Evolutionary conservation across 2,113 vertebrate species (phyloP).

Genomic region (Plecturocebus donacophilus): DNA sequence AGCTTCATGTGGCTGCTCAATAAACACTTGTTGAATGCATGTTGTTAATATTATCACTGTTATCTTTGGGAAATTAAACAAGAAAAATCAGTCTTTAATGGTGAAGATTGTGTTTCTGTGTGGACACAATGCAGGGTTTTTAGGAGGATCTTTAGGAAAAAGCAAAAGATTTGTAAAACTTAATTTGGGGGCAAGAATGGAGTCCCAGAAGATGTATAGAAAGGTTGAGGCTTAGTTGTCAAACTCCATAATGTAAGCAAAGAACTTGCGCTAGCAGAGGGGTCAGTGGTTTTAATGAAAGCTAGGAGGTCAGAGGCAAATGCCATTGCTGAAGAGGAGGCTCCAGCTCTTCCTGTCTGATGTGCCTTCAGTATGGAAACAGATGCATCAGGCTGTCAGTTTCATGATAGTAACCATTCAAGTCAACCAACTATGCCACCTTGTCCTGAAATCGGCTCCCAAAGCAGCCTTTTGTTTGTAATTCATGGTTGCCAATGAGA

Average conservation of each 20-base stretch:
- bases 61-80: background rate
- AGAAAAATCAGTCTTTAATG: background rate
- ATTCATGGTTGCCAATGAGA: background rate
- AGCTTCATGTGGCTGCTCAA: background rate
- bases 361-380: background rate
- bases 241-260: background rate
- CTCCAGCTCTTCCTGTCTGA: background rate
- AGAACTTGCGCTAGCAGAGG: no score
- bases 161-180: background rate
- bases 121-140: background rate
- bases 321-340: background rate
- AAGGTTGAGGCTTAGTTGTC: background rate
- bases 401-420: background rate
- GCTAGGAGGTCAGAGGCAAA: background rate
- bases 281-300: background rate
- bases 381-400: background rate
- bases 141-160: background rate
- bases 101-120: background rate
- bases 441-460: background rate
- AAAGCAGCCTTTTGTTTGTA: background rate
- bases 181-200: background rate
- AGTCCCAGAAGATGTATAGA: background rate
- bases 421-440: background rate
- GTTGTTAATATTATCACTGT: background rate
- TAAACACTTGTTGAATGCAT: background rate